Evolutionary conservation across 2,888 invertebrate genomes (phyloP).

Genomic region (Dimorphilus gyrociliatus): DNA sequence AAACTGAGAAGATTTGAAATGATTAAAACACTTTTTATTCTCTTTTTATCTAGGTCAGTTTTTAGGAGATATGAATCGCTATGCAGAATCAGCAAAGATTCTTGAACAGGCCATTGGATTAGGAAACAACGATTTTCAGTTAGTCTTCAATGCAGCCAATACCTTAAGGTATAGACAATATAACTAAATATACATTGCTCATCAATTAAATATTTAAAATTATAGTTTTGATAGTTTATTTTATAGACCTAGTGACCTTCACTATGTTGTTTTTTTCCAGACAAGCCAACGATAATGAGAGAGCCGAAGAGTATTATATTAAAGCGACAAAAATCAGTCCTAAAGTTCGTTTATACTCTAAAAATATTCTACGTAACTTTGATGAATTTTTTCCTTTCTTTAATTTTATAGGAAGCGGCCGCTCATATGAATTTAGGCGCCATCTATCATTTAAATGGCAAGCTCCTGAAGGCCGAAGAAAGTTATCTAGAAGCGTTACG

Average conservation of each 20-base stretch:
- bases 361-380: no score
- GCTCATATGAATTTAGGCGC: constrained; percentile 88
- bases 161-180: constrained; percentile 49
- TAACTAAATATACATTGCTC: no score
- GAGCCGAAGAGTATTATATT: constrained; percentile 73
- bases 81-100: constrained; percentile 63
- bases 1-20: no score
- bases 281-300: constrained; percentile 58
- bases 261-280: constrained; percentile 13
- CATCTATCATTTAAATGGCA: constrained; percentile 79
- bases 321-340: constrained; percentile 52
- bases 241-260: neutral
- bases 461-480: constrained; percentile 66
- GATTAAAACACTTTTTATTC: no score
- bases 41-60: constrained; percentile 78
- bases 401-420: constrained; percentile 56
- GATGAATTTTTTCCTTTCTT: no score
- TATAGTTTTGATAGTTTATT: constrained; percentile 1
- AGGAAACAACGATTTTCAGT: constrained; percentile 59
- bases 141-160: constrained; percentile 72
- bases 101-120: constrained; percentile 61
- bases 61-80: constrained; percentile 58
- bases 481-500: constrained; percentile 69
- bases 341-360: constrained; percentile 39
- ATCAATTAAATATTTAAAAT: no score